Conservation (phyloP, 2,888 invertebrate species). For the Dyspetes luteomarginatus region DNA sequence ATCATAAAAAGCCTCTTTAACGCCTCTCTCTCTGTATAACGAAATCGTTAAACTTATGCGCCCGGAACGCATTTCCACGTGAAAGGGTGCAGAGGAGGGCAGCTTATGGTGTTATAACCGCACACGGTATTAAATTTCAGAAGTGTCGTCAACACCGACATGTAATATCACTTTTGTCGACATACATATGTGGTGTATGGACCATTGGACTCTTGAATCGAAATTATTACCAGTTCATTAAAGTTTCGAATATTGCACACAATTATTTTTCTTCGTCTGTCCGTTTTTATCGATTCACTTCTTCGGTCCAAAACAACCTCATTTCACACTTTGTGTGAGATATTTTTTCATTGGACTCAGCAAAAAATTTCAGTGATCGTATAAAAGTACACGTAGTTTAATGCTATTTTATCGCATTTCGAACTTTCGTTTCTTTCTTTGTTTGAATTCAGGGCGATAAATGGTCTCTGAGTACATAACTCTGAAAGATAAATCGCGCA, state of each 20-base stretch:
- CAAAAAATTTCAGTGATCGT: not conserved
- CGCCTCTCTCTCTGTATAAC: slow-evolving; percentile 9
- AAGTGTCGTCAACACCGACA: slow-evolving; percentile 34
- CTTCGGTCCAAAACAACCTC: slow-evolving; percentile 1
- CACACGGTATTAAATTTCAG: slow-evolving; percentile 13
- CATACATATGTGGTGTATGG: slow-evolving; percentile 2
- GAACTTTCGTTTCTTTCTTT: slow-evolving; percentile 34
- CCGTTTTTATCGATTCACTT: slow-evolving; percentile 16
- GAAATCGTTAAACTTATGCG: slow-evolving; percentile 52
- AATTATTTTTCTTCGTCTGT: not conserved
- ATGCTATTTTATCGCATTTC: not conserved
- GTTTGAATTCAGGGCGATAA: slow-evolving; percentile 3
- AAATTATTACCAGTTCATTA: slow-evolving; percentile 28
- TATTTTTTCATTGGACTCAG: not conserved
- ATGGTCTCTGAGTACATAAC: slow-evolving; percentile 20
- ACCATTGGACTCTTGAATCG: not conserved
- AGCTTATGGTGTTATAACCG: not conserved
- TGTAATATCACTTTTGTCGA: slow-evolving; percentile 27
- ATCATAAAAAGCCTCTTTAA: slow-evolving; percentile 33
- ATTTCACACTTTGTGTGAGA: slow-evolving; percentile 1
- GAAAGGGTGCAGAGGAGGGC: not conserved
- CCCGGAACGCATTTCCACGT: slow-evolving; percentile 8
- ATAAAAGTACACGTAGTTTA: not conserved
- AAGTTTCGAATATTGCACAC: slow-evolving; percentile 1
- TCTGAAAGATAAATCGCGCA: not conserved